Percentiles rank a stretch among this genome's conserved stretches.
Evolutionary conservation across 2,888 invertebrate genomes (phyloP).

Genomic region (Colletes collaris): DNA sequence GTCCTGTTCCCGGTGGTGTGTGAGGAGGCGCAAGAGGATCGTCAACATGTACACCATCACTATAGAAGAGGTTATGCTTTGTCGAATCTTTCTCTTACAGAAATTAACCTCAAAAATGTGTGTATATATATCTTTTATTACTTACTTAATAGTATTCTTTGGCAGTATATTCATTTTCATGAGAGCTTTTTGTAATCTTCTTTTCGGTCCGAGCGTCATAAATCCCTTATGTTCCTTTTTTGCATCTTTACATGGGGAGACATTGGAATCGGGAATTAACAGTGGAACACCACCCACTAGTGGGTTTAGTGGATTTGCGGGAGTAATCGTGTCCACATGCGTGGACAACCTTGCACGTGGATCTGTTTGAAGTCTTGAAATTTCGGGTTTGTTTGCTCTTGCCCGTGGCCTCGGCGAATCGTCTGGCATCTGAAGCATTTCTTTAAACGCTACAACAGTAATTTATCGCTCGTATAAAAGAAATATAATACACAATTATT

Average conservation of each 20-base stretch:
- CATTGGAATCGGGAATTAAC: constrained; percentile 78
- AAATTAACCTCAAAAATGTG: background rate
- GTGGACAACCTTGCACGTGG: constrained; percentile 91
- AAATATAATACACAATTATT: constrained; percentile 24
- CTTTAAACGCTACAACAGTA: constrained; percentile 85
- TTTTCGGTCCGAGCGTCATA: constrained; percentile 95
- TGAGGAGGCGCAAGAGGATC: constrained; percentile 85
- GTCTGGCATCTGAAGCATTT: constrained; percentile 90
- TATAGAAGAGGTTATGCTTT: constrained; percentile 70
- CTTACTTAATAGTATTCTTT: constrained; percentile 89
- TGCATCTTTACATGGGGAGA: constrained; percentile 82
- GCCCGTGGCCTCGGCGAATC: constrained; percentile 91
- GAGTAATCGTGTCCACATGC: constrained; percentile 86
- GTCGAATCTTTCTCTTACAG: background rate
- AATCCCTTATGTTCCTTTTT: constrained; percentile 89
- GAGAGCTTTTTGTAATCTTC: constrained; percentile 92
- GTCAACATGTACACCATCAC: constrained; percentile 87
- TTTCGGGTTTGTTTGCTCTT: constrained; percentile 83
- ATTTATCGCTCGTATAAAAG: constrained; percentile 46
- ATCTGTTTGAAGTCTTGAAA: constrained; percentile 84
- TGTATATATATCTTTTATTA: constrained; percentile 17
- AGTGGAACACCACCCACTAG: constrained; percentile 79
- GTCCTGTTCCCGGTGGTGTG: constrained; percentile 81
- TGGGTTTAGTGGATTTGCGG: constrained; percentile 75
- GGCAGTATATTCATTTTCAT: constrained; percentile 95